Percentiles rank a stretch among this genome's conserved stretches.
These are phyloP conservation scores for Capitella teleta DNA, from an alignment of 1,140 invertebrate species.

Conservation along the genomic window DNA sequence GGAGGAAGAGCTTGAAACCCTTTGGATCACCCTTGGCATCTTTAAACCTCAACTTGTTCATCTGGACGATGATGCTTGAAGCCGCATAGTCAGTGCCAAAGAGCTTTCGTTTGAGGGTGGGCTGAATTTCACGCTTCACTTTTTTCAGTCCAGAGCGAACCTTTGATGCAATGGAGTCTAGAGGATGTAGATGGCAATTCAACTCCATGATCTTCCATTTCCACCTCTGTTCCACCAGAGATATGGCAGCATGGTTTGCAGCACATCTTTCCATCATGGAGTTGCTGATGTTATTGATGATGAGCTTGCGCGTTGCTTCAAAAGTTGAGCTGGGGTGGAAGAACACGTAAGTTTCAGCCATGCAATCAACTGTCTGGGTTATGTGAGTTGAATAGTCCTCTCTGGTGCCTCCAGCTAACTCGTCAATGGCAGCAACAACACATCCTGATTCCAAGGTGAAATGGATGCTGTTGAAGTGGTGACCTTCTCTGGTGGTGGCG, in stretches of 20 bases:
- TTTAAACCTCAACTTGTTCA: slow-evolving; percentile 9
- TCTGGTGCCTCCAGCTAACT: slow-evolving; percentile 3
- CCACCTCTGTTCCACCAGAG: background rate
- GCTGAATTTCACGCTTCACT: too few species aligned
- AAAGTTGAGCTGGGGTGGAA: too few species aligned
- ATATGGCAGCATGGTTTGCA: slow-evolving; percentile 8
- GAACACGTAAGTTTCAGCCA: too few species aligned
- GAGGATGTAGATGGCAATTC: slow-evolving; percentile 11
- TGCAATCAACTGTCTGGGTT: too few species aligned
- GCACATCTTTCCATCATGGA: slow-evolving; percentile 8
- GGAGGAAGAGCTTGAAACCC: slow-evolving; percentile 7
- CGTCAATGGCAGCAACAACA: background rate
- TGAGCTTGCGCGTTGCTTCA: background rate
- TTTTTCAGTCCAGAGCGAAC: background rate
- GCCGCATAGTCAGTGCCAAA: slow-evolving; percentile 3
- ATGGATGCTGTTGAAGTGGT: background rate
- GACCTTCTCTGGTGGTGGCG: background rate
- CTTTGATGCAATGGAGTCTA: slow-evolving; percentile 7
- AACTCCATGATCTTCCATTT: slow-evolving; percentile 5
- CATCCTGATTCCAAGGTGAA: background rate
- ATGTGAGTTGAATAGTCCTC: slow-evolving; percentile 6
- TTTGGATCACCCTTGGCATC: slow-evolving; percentile 11
- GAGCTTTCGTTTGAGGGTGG: slow-evolving; percentile 3
- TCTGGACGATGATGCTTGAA: background rate
- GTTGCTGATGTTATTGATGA: slow-evolving; percentile 8